Percentiles rank a stretch among this genome's conserved stretches.
Evolutionary conservation across 1,140 invertebrate species (phyloP).

Genomic region (Ceratosolen solmsi): DNA sequence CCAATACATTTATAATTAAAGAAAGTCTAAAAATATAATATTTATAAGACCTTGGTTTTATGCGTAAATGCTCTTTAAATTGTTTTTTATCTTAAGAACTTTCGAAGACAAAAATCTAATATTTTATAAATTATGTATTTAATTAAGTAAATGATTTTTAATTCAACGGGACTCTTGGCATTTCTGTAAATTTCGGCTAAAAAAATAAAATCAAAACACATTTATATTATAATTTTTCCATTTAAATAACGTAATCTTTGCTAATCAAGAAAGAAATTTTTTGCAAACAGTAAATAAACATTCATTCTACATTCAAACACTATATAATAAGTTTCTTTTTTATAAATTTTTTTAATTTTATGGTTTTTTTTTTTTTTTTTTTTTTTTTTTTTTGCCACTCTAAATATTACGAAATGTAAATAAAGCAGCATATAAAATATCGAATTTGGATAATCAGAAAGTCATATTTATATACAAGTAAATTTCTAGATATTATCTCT

Average conservation of each 20-base stretch:
- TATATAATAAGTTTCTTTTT: neutral
- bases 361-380: neutral
- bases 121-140: too few relatives aligned
- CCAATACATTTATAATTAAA: too few relatives aligned
- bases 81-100: neutral
- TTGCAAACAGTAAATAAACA: neutral
- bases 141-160: neutral
- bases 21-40: too few relatives aligned
- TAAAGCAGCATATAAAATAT: neutral
- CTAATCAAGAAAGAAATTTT: neutral
- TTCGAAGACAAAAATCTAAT: neutral
- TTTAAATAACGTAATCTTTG: neutral
- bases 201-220: neutral
- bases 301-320: neutral
- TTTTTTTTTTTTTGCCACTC: neutral
- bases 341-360: too few relatives aligned
- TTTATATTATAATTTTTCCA: neutral
- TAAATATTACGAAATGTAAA: conserved; percentile 26
- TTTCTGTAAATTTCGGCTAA: conserved; percentile 15
- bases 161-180: too few relatives aligned
- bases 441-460: neutral
- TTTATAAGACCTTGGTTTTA: too few relatives aligned
- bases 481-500: conserved; percentile 16
- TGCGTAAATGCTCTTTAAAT: neutral
- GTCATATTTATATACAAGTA: neutral